A percentile compares a stretch with the other conserved stretches of the same genome.
These are phyloP conservation scores for Muscidifurax raptorellus DNA, from an alignment of 1,140 invertebrate species.

Conservation along the genomic window DNA sequence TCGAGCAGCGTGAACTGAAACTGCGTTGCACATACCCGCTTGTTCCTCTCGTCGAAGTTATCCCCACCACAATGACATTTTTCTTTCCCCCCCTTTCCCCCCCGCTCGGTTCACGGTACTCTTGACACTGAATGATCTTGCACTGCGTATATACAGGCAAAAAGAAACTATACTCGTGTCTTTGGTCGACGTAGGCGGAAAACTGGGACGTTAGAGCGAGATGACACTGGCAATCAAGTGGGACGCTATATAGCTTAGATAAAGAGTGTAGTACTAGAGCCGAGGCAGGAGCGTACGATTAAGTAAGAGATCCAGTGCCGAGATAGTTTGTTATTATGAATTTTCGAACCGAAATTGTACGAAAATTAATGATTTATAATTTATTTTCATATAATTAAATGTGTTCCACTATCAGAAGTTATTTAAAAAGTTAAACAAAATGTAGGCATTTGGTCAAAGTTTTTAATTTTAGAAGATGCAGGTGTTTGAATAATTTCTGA, in stretches of 20 bases:
- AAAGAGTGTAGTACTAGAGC: not conserved
- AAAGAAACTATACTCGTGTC: not conserved
- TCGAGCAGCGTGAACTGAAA: conserved; percentile 7
- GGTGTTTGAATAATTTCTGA: too few species aligned
- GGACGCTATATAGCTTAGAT: not conserved
- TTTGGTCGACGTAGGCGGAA: not conserved
- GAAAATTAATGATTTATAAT: too few species aligned
- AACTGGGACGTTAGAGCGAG: not conserved
- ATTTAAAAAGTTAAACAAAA: too few species aligned
- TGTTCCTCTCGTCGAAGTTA: not conserved
- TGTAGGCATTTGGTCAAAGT: too few species aligned
- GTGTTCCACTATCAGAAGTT: too few species aligned
- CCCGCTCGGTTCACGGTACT: not conserved
- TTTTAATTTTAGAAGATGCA: too few species aligned
- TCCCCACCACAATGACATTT: not conserved
- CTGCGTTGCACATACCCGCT: not conserved
- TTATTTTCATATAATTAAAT: too few species aligned
- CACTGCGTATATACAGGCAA: not conserved
- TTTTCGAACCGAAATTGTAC: too few species aligned
- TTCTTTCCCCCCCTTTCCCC: not conserved
- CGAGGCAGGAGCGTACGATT: too few species aligned
- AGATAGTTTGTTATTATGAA: too few species aligned
- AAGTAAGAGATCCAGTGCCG: too few species aligned
- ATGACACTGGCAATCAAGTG: not conserved
- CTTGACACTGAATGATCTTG: conserved; percentile 36